phyloP scores from a whole-genome alignment of 2,888 invertebrate species.

The Dryococelus australis region DNA sequence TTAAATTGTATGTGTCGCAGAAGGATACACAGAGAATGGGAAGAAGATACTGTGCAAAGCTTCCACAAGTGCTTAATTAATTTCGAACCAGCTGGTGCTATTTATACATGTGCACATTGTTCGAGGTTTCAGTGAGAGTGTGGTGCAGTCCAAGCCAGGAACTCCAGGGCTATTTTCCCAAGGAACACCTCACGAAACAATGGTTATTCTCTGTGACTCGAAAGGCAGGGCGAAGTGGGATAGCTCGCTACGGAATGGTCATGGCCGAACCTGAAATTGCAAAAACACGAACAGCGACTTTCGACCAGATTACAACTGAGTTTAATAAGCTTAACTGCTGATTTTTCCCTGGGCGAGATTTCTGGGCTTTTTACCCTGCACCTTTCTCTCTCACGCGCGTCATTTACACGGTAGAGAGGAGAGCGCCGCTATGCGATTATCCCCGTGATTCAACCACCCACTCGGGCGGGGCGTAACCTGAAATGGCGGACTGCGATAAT shows the following conservation, averaged over 20 bases:
- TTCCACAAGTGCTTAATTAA: too few species aligned
- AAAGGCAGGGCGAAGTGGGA: not conserved
- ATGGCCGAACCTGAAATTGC: not conserved
- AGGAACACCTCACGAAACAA: not conserved
- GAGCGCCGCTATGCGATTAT: not conserved
- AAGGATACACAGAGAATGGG: too few species aligned
- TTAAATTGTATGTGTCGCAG: too few species aligned
- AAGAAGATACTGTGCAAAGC: too few species aligned
- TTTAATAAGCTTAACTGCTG: not conserved
- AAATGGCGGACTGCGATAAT: slow-evolving; percentile 9
- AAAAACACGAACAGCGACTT: not conserved
- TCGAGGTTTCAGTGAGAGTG: too few species aligned
- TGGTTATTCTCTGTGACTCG: not conserved
- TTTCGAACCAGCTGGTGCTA: too few species aligned
- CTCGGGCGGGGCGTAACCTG: not conserved
- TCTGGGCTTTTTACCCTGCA: not conserved
- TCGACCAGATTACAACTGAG: not conserved
- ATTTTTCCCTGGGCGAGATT: not conserved
- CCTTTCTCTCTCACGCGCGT: not conserved
- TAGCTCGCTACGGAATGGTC: not conserved
- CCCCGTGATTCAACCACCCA: not conserved
- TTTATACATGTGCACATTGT: too few species aligned
- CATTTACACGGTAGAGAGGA: not conserved
- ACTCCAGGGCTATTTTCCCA: too few species aligned
- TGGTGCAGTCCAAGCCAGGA: too few species aligned